Percentiles rank a stretch among this genome's conserved stretches.
Evolutionary conservation across 2,888 invertebrate species (phyloP).

Genomic region (Leucophenga maculata): DNA sequence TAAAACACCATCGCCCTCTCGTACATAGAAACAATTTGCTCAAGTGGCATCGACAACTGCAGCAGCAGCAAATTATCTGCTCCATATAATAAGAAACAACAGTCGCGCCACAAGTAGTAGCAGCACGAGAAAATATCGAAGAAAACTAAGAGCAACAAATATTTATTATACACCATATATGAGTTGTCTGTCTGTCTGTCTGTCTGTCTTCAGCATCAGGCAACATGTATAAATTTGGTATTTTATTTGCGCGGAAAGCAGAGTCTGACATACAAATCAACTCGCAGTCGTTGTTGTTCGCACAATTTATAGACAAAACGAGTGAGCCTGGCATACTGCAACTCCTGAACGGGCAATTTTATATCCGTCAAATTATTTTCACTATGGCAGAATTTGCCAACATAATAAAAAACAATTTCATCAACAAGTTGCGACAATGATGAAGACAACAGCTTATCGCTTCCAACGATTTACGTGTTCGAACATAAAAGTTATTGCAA

Average conservation of each 20-base stretch:
- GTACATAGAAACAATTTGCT: slow-evolving; percentile 17
- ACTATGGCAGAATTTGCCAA: background rate
- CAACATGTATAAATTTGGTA: slow-evolving; percentile 21
- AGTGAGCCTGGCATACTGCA: background rate
- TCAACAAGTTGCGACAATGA: slow-evolving; percentile 16
- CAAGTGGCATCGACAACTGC: background rate
- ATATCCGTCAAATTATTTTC: slow-evolving; percentile 21
- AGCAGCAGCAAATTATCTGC: slow-evolving; percentile 23
- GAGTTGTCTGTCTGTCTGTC: slow-evolving; percentile 20
- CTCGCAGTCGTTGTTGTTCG: background rate
- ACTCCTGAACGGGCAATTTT: no score
- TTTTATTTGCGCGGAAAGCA: slow-evolving; percentile 19
- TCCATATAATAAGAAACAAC: slow-evolving; percentile 18
- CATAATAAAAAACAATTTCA: slow-evolving; percentile 24
- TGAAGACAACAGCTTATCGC: slow-evolving; percentile 11
- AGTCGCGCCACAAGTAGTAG: background rate
- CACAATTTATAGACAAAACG: slow-evolving; percentile 21
- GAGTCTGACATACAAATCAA: no score
- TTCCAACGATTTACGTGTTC: slow-evolving; percentile 24
- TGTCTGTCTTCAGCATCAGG: slow-evolving; percentile 9
- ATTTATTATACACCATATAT: background rate
- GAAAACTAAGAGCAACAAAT: background rate
- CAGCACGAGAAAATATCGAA: background rate
- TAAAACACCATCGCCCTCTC: slow-evolving; percentile 5
- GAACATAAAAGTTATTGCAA: slow-evolving; percentile 26